phyloP scores from a whole-genome alignment of 2,888 invertebrate species.

The Cerastis rubricosa region DNA sequence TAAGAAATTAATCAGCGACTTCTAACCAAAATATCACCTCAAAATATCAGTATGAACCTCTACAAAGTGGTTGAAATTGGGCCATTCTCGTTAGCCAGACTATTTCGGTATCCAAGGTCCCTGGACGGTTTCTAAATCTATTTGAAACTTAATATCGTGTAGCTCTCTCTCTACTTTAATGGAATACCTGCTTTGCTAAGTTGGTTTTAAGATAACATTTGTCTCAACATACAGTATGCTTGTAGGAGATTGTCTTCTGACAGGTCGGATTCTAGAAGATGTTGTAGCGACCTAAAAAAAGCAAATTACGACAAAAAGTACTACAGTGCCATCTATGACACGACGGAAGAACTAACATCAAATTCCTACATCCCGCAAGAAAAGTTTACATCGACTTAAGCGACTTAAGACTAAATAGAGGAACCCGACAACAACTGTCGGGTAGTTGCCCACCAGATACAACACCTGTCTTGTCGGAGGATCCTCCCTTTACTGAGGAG shows the following conservation, averaged over 20 bases:
- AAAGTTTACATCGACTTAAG: no score
- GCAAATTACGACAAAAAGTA: no score
- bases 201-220: not conserved
- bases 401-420: no score
- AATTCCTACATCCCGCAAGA: no score
- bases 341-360: no score
- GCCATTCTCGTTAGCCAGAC: conserved; percentile 13
- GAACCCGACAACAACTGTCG: no score
- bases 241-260: not conserved
- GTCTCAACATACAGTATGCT: not conserved
- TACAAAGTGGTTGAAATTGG: conserved; percentile 24
- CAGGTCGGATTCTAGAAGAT: not conserved
- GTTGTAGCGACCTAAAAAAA: no score
- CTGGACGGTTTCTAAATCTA: conserved; percentile 28
- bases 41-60: not conserved
- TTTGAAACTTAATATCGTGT: conserved; percentile 16
- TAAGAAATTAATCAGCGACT: not conserved
- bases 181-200: not conserved
- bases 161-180: not conserved
- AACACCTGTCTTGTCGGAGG: no score
- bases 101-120: conserved; percentile 31
- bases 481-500: no score
- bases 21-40: not conserved
- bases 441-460: no score
- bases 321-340: no score